Evolutionary conservation across 2,888 invertebrate species (phyloP), one percentile per base, ranked within the genome.

Genomic region (Chouioia cunea): DNA sequence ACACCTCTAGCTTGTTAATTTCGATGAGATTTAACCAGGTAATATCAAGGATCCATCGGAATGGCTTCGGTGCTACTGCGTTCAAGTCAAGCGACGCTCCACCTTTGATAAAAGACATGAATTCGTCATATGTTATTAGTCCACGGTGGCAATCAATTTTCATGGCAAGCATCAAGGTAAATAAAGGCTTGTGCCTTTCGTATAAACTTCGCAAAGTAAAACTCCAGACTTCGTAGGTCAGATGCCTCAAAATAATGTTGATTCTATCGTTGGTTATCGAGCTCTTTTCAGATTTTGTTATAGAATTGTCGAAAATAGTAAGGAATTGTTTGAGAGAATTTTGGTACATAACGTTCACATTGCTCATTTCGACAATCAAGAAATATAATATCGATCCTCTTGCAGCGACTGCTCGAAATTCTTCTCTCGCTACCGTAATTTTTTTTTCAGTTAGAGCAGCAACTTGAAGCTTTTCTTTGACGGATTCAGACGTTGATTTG

Each of bases 281-380:
- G 75, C 92, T 96, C 85, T 96, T 97, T 8, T 91, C 90, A 0
- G 97, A 97, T 86, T 94, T 95, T 0, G 93, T 94, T 76, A 98
- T 97, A 0, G 97, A 97, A 79, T 92, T 93, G 83, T 98, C 97
- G 82, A 98, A 98, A 74, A 97, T 93, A 14, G 91, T 94, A 53
- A 98, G 87, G 86, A 98, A 98, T 84, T 98, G 97, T 81, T 95
- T 95, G 60, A 98, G 87, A 0, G 97, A 96, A 78, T 97, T 97
- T 86, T 98, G 98, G 82, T 98, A 98, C 97, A 98, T 98, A 10
- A 92, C 90, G 82, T 97, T 97, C 0, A 98, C 97, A 82, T 96
- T 93, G 80, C 95, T 95, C 97, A 98, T 97, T 87, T 98, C 97
- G 0, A 97, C 97, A 73, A 98, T 97, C 50, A 98, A 88, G 83